Percentiles rank a stretch among this genome's conserved stretches.
These are phyloP conservation scores for Callaeas wilsoni DNA, from an alignment of 2,113 vertebrate genomes.

Conservation along the genomic window DNA sequence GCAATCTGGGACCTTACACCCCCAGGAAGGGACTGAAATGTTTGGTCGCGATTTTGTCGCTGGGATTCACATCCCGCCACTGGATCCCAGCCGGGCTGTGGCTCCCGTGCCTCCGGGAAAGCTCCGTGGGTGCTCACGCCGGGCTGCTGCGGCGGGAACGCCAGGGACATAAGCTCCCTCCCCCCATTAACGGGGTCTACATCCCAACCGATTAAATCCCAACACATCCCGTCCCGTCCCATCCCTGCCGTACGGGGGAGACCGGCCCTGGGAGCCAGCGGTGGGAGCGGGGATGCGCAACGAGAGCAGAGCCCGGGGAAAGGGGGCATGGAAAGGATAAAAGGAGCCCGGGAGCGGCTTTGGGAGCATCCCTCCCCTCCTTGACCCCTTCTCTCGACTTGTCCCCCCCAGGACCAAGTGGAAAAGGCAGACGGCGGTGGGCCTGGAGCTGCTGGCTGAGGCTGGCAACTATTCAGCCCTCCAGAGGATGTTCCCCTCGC, in stretches of 20 bases:
- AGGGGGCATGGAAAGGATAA: not conserved
- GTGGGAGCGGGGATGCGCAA: not conserved
- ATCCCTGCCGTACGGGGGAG: not conserved
- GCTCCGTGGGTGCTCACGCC: not conserved
- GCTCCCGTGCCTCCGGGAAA: not conserved
- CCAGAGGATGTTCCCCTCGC: conserved; percentile 96
- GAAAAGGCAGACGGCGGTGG: conserved; percentile 97
- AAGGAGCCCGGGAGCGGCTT: not conserved
- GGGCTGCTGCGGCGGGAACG: not conserved
- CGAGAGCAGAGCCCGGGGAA: not conserved
- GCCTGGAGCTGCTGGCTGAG: conserved; percentile 92
- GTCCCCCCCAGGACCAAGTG: conserved; percentile 86
- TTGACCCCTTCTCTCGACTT: not conserved
- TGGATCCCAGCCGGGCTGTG: not conserved
- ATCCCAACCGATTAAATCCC: not conserved
- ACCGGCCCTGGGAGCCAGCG: not conserved
- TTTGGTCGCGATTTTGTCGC: not conserved
- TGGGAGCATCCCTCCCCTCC: not conserved
- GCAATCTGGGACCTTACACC: not conserved
- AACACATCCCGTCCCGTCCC: not conserved
- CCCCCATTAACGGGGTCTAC: rapidly evolving
- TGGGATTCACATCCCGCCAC: rapidly evolving
- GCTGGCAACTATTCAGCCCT: conserved; percentile 95
- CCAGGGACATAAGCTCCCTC: not conserved
- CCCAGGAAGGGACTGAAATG: not conserved